Conservation (phyloP, 2,888 invertebrate species). For the Aporophyla lueneburgensis region DNA sequence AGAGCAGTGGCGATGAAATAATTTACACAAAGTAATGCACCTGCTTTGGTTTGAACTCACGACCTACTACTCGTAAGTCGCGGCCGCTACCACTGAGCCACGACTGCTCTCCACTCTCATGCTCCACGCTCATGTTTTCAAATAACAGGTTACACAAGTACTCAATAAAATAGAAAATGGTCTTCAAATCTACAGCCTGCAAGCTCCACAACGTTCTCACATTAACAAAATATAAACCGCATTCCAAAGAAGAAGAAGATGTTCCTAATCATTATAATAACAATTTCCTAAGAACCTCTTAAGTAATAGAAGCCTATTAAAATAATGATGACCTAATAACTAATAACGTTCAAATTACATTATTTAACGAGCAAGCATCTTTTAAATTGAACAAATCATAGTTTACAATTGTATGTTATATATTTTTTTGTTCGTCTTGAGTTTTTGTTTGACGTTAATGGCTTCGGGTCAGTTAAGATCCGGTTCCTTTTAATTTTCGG, state of each 20-base stretch:
- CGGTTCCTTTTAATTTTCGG: slow-evolving; percentile 49
- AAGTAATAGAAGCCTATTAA: slow-evolving; percentile 49
- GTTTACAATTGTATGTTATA: slow-evolving; percentile 40
- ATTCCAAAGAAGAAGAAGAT: slow-evolving; percentile 17
- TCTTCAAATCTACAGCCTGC: too few relatives aligned
- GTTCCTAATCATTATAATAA: slow-evolving; percentile 11
- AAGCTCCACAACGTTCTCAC: too few relatives aligned
- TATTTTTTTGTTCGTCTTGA: slow-evolving; percentile 52
- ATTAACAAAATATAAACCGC: too few relatives aligned
- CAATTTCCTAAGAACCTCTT: slow-evolving; percentile 12
- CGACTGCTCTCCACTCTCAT: too few relatives aligned
- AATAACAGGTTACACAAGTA: too few relatives aligned
- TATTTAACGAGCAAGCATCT: slow-evolving; percentile 49
- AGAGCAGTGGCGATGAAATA: too few relatives aligned
- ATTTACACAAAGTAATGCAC: too few relatives aligned
- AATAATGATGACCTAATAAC: slow-evolving; percentile 49
- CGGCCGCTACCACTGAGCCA: too few relatives aligned
- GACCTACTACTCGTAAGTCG: too few relatives aligned
- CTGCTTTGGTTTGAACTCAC: too few relatives aligned
- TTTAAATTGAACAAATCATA: slow-evolving; percentile 50
- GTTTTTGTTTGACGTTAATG: slow-evolving; percentile 61
- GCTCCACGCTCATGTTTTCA: too few relatives aligned
- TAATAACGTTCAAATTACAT: slow-evolving; percentile 54
- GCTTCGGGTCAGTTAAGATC: slow-evolving; percentile 52
- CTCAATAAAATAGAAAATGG: too few relatives aligned